Base-by-base conservation (phyloP, 2,113 vertebrate species). In the Phalacrocorax brasilianus region DNA sequence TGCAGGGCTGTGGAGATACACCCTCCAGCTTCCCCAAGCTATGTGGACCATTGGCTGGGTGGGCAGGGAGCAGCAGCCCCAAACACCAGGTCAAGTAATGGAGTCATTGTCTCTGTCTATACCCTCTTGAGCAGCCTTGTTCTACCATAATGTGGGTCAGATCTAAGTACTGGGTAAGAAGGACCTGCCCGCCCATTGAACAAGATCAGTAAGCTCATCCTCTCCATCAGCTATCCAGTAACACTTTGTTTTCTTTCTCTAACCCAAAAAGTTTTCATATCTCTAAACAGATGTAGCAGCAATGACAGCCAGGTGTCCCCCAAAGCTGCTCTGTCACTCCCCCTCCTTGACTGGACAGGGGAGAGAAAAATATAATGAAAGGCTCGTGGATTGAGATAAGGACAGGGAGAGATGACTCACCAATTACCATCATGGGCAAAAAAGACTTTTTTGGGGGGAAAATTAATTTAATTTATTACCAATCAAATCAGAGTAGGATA, bases 71-170 rank as follows among this genome's bases (percentile, higher is more conserved):
- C 55, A 32, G 70, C 47, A 81, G 35, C 32, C 28, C 66, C 27
- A 18, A 1, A 2, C 12, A 35, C 35, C 26, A 40, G 23, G 5
- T 13, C 26, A 19, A 11, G 21, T 6, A 32, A 8, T 14, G 0
- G 1, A 21, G 30, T 33, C n/a, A 5, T 9, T 26, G 12, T 16
- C 71, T 33, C 55, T 44, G 62, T 5, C 35, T 19, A 1, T 1
- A 13, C 33, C 47, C 40, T 35, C 53, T 5, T n/a, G 14, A 38
- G 33, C 12, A 32, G 33, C 44, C 21, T 40, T 40, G 9, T 23
- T 66, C 35, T 72, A 35, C 45, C 20, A 33, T 5, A 27, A 53
- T 1, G 3, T 2, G 3, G 15, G 50, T 30, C 52, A 56, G 33
- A 47, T 11, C 12, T 13, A 15, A n/a, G 12, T 9, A 35, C 21